Evolutionary conservation across 2,888 invertebrate genomes (phyloP).

Genomic region (Barypeithes pellucidus): DNA sequence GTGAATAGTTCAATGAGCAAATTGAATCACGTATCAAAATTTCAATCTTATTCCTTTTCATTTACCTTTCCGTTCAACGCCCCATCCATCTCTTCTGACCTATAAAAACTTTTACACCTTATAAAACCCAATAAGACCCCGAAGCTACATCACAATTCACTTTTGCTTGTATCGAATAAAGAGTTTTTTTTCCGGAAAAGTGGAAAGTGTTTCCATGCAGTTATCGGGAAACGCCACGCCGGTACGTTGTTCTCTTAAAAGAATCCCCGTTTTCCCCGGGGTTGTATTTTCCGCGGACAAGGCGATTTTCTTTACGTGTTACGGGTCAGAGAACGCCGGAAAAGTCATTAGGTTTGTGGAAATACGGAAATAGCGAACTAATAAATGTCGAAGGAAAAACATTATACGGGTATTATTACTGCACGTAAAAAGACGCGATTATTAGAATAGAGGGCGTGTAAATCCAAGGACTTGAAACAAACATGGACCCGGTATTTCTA

Average conservation of each 20-base stretch:
- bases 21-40: too few species aligned
- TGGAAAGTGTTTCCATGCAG: constrained; percentile 23
- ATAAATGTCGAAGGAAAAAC: neutral
- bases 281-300: neutral
- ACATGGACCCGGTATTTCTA: too few species aligned
- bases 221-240: constrained; percentile 20
- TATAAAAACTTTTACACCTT: constrained; percentile 26
- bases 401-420: too few species aligned
- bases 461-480: too few species aligned
- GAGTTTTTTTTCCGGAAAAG: constrained; percentile 18
- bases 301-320: constrained; percentile 22
- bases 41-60: neutral
- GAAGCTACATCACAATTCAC: constrained; percentile 26
- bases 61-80: neutral
- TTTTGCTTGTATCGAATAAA: constrained; percentile 27
- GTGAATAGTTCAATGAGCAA: too few species aligned
- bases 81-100: neutral
- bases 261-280: constrained; percentile 15
- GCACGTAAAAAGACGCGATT: too few species aligned
- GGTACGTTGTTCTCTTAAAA: constrained; percentile 5
- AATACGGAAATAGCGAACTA: constrained; percentile 5
- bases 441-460: too few species aligned
- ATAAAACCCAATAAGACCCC: constrained; percentile 22
- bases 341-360: constrained; percentile 17
- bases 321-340: constrained; percentile 6